Percentiles rank a stretch among this genome's conserved stretches.
These are phyloP conservation scores for Eretmodus cyanostictus DNA, from an alignment of 2,113 vertebrate species.

Conservation along the genomic window DNA sequence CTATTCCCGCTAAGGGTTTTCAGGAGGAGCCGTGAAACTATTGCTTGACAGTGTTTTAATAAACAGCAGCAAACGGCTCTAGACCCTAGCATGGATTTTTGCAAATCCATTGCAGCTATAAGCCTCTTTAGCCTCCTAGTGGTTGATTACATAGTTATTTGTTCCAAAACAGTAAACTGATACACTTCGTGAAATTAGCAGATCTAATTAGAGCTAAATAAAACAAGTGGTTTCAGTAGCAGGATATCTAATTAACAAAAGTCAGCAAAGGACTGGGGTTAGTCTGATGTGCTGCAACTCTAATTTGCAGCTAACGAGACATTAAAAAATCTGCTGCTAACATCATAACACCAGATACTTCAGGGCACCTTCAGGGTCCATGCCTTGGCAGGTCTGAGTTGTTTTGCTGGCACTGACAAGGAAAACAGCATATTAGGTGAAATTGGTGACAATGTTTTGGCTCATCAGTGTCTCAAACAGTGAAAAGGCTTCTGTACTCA, in stretches of 20 bases:
- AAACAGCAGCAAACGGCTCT: not conserved
- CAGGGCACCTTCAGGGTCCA: not conserved
- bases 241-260: not conserved
- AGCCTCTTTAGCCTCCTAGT: not conserved
- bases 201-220: not conserved
- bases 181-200: not conserved
- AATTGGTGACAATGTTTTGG: not conserved
- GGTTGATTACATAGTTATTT: not conserved
- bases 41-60: not conserved
- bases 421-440: not conserved
- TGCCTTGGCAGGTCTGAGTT: not conserved
- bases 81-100: not conserved
- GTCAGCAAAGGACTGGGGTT: not conserved
- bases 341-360: not conserved
- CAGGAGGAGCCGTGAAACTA: not conserved
- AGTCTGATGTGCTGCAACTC: not conserved
- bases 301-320: not conserved
- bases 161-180: not conserved
- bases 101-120: not conserved
- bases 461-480: not conserved
- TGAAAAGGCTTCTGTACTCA: not conserved
- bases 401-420: not conserved
- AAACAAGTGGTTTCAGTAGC: not conserved
- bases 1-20: too few relatives aligned
- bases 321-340: not conserved